Evolutionary conservation across 2,888 invertebrate species (phyloP), one percentile per base, ranked within the genome.

Genomic region (Drosophila paracracens): DNA sequence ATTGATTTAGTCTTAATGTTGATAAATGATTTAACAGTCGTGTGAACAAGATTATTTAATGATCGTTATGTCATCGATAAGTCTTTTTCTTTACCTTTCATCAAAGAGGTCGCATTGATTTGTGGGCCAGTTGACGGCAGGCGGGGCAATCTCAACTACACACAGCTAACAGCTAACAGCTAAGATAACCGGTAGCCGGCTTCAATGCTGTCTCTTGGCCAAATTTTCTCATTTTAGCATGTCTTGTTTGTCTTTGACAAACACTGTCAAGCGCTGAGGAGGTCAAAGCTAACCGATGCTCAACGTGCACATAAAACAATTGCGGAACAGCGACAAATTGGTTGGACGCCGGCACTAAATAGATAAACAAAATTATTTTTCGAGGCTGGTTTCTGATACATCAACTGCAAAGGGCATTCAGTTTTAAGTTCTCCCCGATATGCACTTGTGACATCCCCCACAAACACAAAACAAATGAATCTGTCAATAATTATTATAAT

Each of bases 241-340:
- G 74, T 27, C n/a, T 62, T 79, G 65, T 79, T 79, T 79, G 64
- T 33, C 65, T 79, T 69, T 73, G 73, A 27, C 79, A 79, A 79
- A 76, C 48, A 76, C 61, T 71, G 79, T 53, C 77, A 75, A 79
- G 54, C 57, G 60, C 52, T 76, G 79, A 79, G 80, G 80, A 79
- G 79, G 79, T 79, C 79, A 76, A 79, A 67, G 64, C 79, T 73
- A 79, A 58, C 36, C 65, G 35, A 72, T 53, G 79, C 62, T 63
- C 72, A 64, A 61, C 67, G 69, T 57, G 69, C 40, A 31, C 73
- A 60, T 70, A 81, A 83, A 81, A 79, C 79, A 84, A 85, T 84
- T 88, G 83, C 85, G 85, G 85, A 88, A 88, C 79, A 74, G 63
- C 65, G 59, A 50, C 62, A 60, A 60, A 75, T 76, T 60, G 68